Evolutionary conservation across 1,140 invertebrate species (phyloP), one percentile per base, ranked within the genome.

Genomic region (Drepana arcuata): DNA sequence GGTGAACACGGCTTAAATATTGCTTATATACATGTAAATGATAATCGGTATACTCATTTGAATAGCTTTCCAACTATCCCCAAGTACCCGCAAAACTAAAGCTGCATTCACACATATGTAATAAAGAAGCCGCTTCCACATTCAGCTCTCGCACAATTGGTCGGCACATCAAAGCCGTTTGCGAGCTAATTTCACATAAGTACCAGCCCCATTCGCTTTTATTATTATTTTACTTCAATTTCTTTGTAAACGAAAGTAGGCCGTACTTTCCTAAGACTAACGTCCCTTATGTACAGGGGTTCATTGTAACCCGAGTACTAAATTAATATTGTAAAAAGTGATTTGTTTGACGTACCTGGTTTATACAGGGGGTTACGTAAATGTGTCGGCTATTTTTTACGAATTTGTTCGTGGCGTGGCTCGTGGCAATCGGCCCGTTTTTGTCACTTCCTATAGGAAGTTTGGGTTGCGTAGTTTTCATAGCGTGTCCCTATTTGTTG

Each of bases 151-250:
- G 51, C 50, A 64, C 67, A 70, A 75, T 73, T 74, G 69, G 62
- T 50, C 67, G 70, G 68, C 54, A 73, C 70, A 73, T 81, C 77
- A 81, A 81, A 81, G 71, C 41, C 37, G 62, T 57, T 59, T 52
- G 46, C 55, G 51, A 70, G 75, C 73, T 81, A 81, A 81, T 81
- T 81, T 78, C 68, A 73, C 54, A 71, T 74, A 77, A 77, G 72
- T 71, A 71, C 66, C 60, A 58, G 69, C 67, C 72, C 65, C 57
- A 44, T 56, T 50, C 51, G 48, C 50, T 61, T 58, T 63, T 56
- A 56, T 70, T 78, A 77, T 80, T 78, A 69, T 72, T 74, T 50
- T 68, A 52, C 59, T 65, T 66, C 48, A 62, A 66, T 61, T 62
- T 66, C 64, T 70, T 75, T 77, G 62, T 70, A 41, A 63, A 54